phyloP scores from a whole-genome alignment of 2,113 vertebrate species.

The Lycaon pictus region DNA sequence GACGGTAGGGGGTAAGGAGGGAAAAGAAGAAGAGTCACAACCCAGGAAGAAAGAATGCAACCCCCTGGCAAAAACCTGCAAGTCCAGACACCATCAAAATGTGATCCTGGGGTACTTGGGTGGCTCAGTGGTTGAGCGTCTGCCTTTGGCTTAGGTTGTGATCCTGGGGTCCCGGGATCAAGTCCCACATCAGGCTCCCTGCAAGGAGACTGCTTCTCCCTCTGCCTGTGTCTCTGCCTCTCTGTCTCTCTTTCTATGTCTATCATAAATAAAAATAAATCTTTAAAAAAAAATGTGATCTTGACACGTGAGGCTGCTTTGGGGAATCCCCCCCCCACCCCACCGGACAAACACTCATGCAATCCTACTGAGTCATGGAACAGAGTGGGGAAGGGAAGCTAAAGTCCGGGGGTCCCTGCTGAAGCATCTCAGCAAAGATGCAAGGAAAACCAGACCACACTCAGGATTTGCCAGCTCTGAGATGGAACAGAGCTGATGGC shows the following conservation, averaged over 20 bases:
- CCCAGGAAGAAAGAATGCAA: neutral
- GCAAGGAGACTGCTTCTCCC: too few species aligned
- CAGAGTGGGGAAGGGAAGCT: neutral
- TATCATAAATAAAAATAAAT: too few species aligned
- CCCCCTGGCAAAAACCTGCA: too few species aligned
- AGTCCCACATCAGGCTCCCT: too few species aligned
- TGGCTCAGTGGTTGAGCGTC: too few species aligned
- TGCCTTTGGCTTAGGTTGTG: too few species aligned
- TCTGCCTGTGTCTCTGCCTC: too few species aligned
- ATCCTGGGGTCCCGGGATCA: too few species aligned
- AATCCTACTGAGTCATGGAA: neutral
- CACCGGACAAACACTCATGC: neutral
- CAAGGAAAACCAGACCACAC: neutral
- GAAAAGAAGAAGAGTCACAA: too few species aligned
- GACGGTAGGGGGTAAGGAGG: rapidly evolving
- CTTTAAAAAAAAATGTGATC: neutral
- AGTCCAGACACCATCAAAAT: neutral
- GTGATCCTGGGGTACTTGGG: too few species aligned
- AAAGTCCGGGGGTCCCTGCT: neutral
- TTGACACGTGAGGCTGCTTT: neutral
- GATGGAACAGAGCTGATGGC: neutral
- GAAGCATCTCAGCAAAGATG: neutral
- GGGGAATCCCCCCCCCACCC: neutral
- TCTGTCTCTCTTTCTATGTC: too few species aligned
- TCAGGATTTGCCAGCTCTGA: neutral